phyloP scores from a whole-genome alignment of 2,888 invertebrate genomes.

The Tholera decimalis region DNA sequence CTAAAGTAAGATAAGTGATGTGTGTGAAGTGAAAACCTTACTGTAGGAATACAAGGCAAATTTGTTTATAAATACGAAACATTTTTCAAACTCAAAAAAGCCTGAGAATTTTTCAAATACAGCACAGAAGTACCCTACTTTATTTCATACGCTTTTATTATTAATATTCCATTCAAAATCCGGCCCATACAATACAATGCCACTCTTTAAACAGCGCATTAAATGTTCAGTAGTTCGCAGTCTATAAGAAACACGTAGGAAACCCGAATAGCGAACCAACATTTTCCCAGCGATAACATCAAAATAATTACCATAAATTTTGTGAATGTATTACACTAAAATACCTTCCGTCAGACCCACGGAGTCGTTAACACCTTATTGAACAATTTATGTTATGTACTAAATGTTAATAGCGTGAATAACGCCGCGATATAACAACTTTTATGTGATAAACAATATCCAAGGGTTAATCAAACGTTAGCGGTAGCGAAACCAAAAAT shows the following conservation, averaged over 20 bases:
- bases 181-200: not conserved
- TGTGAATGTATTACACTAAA: constrained; percentile 38
- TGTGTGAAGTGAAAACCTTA: too few species aligned
- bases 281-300: constrained; percentile 34
- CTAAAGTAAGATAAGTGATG: too few species aligned
- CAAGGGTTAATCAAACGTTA: constrained; percentile 18
- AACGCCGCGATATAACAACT: constrained; percentile 15
- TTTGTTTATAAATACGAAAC: too few species aligned
- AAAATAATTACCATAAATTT: constrained; percentile 51
- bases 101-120: not conserved
- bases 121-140: too few species aligned
- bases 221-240: constrained; percentile 2
- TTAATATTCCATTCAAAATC: not conserved
- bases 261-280: constrained; percentile 24
- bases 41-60: too few species aligned
- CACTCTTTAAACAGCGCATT: not conserved
- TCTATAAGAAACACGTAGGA: constrained; percentile 11
- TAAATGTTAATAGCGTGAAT: constrained; percentile 42
- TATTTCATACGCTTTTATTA: too few species aligned
- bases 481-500: not conserved
- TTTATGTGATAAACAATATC: constrained; percentile 35
- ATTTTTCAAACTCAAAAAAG: not conserved
- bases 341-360: constrained; percentile 26
- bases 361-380: constrained; percentile 51
- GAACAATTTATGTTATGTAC: constrained; percentile 49